Base-by-base conservation (phyloP, 2,888 invertebrate genomes). In the Prosapia bicincta region DNA sequence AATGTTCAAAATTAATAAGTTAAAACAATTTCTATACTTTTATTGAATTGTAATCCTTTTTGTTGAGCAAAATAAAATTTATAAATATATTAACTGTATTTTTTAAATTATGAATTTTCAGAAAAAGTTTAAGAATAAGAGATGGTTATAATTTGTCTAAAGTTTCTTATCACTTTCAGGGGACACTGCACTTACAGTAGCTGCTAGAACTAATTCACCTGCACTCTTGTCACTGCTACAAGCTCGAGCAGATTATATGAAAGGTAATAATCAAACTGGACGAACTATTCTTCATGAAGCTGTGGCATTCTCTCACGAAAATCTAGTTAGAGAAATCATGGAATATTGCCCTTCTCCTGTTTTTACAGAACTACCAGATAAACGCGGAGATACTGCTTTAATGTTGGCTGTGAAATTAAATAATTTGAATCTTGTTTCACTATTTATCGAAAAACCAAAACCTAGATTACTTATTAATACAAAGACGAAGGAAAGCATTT, bases 161-260 rank as follows among this genome's bases (percentile, higher is more conserved):
- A 5, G 9, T 30, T 30, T 30, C 30, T n/a, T n/a, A n/a, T n/a
- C n/a, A n/a, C 6, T 38, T 38, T 38, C 13, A 38, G 72, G 66
- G 0, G 72, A 72, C 72, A 72, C 72, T 23, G 66, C 72, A 23
- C 30, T 72, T 28, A 15, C 66, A 54, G 66, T 23, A 9, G 72
- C 72, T 1, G 72, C 30, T 7, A 65, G 66, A 24, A 13, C 10
- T 6, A 38, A 38, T 38, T 38, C 38, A 38, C 38, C 15, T 2
- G 38, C 38, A 38, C 10, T 38, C 13, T 15, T 13, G 13, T 15
- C 38, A 13, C 13, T 38, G 13, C 38, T 38, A 38, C 38, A 2
- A 2, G 38, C 38, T 38, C 38, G 38, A 13, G 38, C 38, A 38
- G 38, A 38, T 38, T 38, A 38, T 15, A 38, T 38, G 38, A 38